Evolutionary conservation across 2,888 invertebrate genomes (phyloP).

Genomic region (Hirtodrosophila trivittata): DNA sequence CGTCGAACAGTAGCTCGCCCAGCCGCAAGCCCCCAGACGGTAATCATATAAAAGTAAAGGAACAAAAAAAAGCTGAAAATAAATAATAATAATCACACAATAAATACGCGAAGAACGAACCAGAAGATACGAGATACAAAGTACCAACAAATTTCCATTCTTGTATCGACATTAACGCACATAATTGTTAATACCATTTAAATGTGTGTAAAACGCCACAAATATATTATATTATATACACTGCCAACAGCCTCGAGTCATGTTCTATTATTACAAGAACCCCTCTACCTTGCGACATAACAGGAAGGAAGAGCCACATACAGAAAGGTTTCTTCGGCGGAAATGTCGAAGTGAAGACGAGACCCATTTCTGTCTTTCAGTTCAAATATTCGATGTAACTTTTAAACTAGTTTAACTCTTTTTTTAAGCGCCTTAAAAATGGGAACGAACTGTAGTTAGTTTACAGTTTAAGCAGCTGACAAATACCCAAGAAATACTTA

Average conservation of each 20-base stretch:
- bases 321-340: no score
- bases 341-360: slow-evolving; percentile 57
- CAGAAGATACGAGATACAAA: slow-evolving; percentile 6
- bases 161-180: slow-evolving; percentile 60
- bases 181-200: slow-evolving; percentile 76
- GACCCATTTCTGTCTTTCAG: slow-evolving; percentile 50
- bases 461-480: slow-evolving; percentile 57
- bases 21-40: slow-evolving; percentile 27
- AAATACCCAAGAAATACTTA: no score
- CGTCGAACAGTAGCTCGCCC: slow-evolving; percentile 57
- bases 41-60: slow-evolving; percentile 69
- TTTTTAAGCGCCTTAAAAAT: slow-evolving; percentile 50
- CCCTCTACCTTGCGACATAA: background rate
- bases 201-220: slow-evolving; percentile 56
- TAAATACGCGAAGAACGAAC: slow-evolving; percentile 39
- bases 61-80: no score
- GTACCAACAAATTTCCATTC: slow-evolving; percentile 70
- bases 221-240: no score
- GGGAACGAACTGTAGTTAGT: slow-evolving; percentile 63
- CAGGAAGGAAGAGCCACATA: slow-evolving; percentile 18
- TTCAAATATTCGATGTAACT: slow-evolving; percentile 17
- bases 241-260: slow-evolving; percentile 52
- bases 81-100: slow-evolving; percentile 72
- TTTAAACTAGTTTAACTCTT: slow-evolving; percentile 41
- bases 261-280: slow-evolving; percentile 43